Base-by-base conservation (phyloP, 2,888 invertebrate genomes). In the Quadroppia sp. region DNA sequence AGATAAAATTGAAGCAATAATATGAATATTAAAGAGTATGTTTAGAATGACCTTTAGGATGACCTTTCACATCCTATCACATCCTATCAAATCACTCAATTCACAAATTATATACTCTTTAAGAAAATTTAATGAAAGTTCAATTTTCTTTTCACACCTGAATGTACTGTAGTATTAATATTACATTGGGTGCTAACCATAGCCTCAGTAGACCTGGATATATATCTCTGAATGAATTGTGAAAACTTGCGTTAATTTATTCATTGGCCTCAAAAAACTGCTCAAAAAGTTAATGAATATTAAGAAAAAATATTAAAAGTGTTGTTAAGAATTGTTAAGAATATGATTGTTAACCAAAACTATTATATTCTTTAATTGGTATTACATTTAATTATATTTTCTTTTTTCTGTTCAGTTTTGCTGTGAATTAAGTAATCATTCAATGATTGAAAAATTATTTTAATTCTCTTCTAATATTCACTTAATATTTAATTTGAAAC, bases 391-490 rank as follows among this genome's bases (percentile, higher is more conserved):
- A 67, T 67, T 67, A 32, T 30, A 2, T 32, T 7, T 32, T 42
- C 30, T 20, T 13, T 40, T 32, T 64, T 23, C 20, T 4, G 11
- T 67, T 32, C n/a, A 42, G 13, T 67, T 40, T 67, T 64, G 13
- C 25, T 30, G 20, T 32, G 4, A 36, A 45, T 17, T n/a, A 25
- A 23, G 13, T 6, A 56, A 61, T 67, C 64, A 67, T 17, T 67
- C 67, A 67, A 40, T 40, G 32, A 67, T 67, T 67, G 67, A 67
- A 67, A 67, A 23, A n/a, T 67, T 67, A 67, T 67, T 67, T n/a
- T 40, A 67, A 67, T 67, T 23, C 6, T 25, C 4, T 9, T 36
- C 36, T 36, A 36, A 36, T 36, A 36, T 36, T 36, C 36, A 36
- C 6, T 36, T 36, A 32, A 20, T 28, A 64, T 36, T 64, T 64